These are phyloP conservation scores for Ephydatia muelleri DNA, from an alignment of 37 sponge, comb jelly and placozoan genomes.

Conservation along the genomic window DNA sequence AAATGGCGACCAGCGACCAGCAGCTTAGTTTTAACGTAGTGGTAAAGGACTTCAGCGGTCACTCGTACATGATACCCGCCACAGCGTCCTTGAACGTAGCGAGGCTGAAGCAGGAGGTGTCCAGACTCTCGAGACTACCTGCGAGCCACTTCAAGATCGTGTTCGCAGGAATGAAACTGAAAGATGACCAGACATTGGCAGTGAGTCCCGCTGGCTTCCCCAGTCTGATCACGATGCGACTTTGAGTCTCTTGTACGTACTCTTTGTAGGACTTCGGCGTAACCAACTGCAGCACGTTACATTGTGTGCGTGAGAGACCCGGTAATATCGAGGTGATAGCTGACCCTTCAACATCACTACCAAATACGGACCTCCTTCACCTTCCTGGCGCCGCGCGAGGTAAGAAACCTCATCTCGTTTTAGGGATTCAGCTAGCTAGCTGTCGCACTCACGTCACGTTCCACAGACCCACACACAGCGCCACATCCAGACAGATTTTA, in stretches of 20 bases:
- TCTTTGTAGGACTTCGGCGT: slow-evolving; percentile 49
- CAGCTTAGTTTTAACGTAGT: slow-evolving; percentile 46
- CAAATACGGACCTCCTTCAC: background rate
- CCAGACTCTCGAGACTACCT: background rate
- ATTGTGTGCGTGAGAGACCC: slow-evolving; percentile 47
- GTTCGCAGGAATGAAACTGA: slow-evolving; percentile 51
- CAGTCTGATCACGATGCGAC: background rate
- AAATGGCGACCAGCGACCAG: slow-evolving; percentile 38
- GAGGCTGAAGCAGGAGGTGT: slow-evolving; percentile 46
- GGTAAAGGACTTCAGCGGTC: slow-evolving; percentile 46
- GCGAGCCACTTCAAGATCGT: slow-evolving; percentile 32
- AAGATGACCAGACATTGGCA: slow-evolving; percentile 15
- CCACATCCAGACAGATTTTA: slow-evolving; percentile 74
- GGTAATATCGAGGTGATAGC: slow-evolving; percentile 13
- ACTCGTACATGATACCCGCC: slow-evolving; percentile 40
- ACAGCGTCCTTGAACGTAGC: slow-evolving; percentile 32
- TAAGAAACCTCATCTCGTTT: background rate
- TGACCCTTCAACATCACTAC: background rate
- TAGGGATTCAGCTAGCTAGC: background rate
- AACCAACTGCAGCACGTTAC: slow-evolving; percentile 55
- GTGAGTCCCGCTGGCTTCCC: background rate
- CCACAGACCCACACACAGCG: slow-evolving; percentile 64
- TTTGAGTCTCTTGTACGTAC: background rate
- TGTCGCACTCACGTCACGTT: too few species aligned
- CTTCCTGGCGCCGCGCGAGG: background rate